A percentile compares a stretch with the other conserved stretches of the same genome.
Evolutionary conservation across 53 echinoderm and acorn worm genomes (phyloP).

Genomic region (Arbacia lixula): DNA sequence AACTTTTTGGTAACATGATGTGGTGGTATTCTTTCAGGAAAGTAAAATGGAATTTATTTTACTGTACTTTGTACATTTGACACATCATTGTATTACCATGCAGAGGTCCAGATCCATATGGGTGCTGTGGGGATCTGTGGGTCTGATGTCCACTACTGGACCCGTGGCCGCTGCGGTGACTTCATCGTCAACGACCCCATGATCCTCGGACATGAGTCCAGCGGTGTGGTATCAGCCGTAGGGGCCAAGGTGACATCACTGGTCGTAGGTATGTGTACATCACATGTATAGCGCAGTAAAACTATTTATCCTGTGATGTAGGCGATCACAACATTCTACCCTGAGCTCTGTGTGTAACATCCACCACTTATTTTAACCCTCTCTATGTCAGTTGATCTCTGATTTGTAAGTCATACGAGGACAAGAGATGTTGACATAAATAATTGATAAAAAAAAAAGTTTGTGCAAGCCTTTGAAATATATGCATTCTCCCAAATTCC

Average conservation of each 20-base stretch:
- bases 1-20: background rate
- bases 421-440: no score
- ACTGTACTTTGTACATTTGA: background rate
- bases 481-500: no score
- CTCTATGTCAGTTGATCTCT: no score
- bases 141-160: constrained; percentile 82
- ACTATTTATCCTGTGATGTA: no score
- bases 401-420: no score
- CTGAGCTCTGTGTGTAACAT: no score
- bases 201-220: constrained; percentile 80
- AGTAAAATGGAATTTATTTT: background rate
- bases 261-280: constrained; percentile 61
- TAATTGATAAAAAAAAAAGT: no score
- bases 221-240: constrained; percentile 72
- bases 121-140: constrained; percentile 77
- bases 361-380: no score
- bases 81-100: background rate
- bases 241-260: constrained; percentile 65
- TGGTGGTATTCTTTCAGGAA: background rate
- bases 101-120: constrained; percentile 81
- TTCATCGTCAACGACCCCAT: constrained; percentile 73
- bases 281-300: no score
- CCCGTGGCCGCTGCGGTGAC: constrained; percentile 66
- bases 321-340: no score
- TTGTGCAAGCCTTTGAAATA: no score